phyloP scores from a whole-genome alignment of 2,888 invertebrate genomes.

The Clanis bilineata region DNA sequence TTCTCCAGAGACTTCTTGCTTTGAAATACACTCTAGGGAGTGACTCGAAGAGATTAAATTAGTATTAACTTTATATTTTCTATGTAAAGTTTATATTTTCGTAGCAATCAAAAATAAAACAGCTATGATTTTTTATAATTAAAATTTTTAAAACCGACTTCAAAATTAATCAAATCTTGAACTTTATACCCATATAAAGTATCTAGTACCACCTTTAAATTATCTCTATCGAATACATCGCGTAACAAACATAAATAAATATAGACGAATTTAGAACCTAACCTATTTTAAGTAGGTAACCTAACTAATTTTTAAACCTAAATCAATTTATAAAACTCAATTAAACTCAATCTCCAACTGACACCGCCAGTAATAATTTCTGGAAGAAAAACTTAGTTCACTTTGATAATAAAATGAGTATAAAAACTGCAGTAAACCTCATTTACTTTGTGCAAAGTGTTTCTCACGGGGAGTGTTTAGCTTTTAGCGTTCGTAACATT shows the following conservation, averaged over 20 bases:
- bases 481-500: slow-evolving; percentile 10
- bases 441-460: slow-evolving; percentile 11
- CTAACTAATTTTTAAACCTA: too few species aligned
- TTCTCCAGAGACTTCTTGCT: neutral
- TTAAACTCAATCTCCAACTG: neutral
- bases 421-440: slow-evolving; percentile 6
- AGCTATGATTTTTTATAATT: too few species aligned
- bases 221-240: too few species aligned
- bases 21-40: neutral
- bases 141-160: too few species aligned
- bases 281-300: too few species aligned
- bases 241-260: too few species aligned
- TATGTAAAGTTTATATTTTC: too few species aligned
- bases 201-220: too few species aligned
- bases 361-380: neutral
- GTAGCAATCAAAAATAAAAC: too few species aligned
- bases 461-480: slow-evolving; percentile 9
- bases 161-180: too few species aligned
- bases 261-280: too few species aligned
- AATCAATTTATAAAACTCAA: neutral
- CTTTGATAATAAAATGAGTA: slow-evolving; percentile 7
- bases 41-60: neutral
- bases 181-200: too few species aligned
- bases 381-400: neutral
- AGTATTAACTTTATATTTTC: neutral